These are phyloP conservation scores for Gasterosteus nipponicus DNA, from an alignment of 2,113 vertebrate species.

Conservation along the genomic window DNA sequence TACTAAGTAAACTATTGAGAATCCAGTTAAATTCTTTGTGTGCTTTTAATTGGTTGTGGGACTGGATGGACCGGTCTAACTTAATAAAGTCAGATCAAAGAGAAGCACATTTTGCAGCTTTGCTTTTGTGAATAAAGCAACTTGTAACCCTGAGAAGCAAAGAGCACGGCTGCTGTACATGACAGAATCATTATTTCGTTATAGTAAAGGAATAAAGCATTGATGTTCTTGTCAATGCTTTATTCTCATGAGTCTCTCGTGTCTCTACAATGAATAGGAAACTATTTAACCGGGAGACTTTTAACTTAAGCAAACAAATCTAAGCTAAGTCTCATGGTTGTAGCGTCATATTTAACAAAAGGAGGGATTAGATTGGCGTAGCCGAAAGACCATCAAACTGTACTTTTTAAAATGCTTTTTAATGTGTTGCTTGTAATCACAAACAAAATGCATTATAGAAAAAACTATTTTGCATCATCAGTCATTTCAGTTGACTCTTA, in stretches of 20 bases:
- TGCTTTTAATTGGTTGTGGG: conserved; percentile 9
- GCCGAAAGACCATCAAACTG: neutral
- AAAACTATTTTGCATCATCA: neutral
- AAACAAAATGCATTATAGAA: too few relatives aligned
- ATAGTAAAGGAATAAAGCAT: neutral
- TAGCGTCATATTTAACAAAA: neutral
- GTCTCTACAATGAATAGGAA: neutral
- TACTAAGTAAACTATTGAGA: conserved; percentile 57
- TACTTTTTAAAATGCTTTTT: neutral
- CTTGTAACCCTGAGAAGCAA: neutral
- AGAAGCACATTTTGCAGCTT: neutral
- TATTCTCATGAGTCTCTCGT: neutral
- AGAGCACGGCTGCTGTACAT: neutral
- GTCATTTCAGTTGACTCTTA: conserved; percentile 16
- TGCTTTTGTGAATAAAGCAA: neutral
- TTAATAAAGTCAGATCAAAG: neutral
- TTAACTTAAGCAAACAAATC: neutral
- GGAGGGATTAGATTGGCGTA: neutral
- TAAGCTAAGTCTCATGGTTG: neutral
- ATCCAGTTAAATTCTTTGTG: conserved; percentile 29
- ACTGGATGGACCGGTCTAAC: neutral
- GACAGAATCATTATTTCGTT: neutral
- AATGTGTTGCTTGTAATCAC: too few relatives aligned
- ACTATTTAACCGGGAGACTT: neutral
- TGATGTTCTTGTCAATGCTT: neutral